A percentile compares a stretch with the other conserved stretches of the same genome.
phyloP scores from a whole-genome alignment of 2,797 vertebrate genomes.

The Sciurus vulgaris region DNA sequence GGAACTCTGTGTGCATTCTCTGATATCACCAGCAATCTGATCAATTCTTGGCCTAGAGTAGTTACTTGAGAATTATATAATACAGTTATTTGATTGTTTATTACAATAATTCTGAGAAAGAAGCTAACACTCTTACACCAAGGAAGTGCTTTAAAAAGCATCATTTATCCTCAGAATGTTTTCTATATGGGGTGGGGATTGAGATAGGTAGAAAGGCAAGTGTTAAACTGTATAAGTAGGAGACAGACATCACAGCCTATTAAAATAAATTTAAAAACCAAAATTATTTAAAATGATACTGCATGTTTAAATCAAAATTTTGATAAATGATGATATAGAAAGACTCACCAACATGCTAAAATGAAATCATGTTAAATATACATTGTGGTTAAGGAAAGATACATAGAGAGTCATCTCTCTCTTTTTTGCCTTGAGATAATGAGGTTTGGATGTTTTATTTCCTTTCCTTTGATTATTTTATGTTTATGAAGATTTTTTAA shows the following conservation, averaged over 20 bases:
- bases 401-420: not conserved
- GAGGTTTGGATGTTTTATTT: constrained; percentile 15
- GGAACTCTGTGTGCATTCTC: not conserved
- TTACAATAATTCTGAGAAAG: constrained; percentile 12
- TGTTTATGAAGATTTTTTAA: not conserved
- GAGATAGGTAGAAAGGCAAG: not conserved
- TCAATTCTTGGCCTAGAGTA: not conserved
- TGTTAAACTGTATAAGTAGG: not conserved
- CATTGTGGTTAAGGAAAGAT: not conserved
- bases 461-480: not conserved
- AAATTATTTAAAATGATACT: not conserved
- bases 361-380: not conserved
- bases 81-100: not conserved
- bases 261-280: not conserved
- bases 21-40: not conserved
- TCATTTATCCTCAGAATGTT: not conserved
- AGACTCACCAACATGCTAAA: not conserved
- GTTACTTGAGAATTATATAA: not conserved
- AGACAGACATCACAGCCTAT: not conserved
- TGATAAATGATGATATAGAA: not conserved
- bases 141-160: not conserved
- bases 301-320: not conserved
- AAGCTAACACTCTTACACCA: not conserved
- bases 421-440: constrained; percentile 20
- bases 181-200: accelerated